A percentile compares a stretch with the other conserved stretches of the same genome.
Evolutionary conservation across 2,797 vertebrate genomes (phyloP).

Genomic region (Myotis planiceps): DNA sequence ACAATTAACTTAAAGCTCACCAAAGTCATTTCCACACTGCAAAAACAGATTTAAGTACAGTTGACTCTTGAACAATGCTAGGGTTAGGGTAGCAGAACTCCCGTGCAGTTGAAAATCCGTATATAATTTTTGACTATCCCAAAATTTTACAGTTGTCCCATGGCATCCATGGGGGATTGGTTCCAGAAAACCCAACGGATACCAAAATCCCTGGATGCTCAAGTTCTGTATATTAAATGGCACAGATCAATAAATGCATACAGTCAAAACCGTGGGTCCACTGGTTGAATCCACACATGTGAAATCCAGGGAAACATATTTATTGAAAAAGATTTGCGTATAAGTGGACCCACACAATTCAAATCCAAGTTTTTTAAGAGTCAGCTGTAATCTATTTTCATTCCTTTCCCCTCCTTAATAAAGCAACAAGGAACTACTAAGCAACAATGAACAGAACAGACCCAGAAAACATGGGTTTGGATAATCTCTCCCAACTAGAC

Average conservation of each 20-base stretch:
- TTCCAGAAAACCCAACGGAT: not conserved
- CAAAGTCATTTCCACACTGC: not conserved
- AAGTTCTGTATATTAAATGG: not conserved
- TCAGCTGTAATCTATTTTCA: not conserved
- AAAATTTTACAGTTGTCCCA: not conserved
- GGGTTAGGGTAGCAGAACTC: not conserved
- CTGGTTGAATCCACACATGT: not conserved
- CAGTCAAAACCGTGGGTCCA: not conserved
- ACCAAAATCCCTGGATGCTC: not conserved
- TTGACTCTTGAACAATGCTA: not conserved
- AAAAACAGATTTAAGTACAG: not conserved
- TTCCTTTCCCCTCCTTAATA: not conserved
- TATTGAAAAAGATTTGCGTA: not conserved
- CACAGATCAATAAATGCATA: not conserved
- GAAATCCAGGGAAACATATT: not conserved
- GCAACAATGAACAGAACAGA: slow-evolving; percentile 28
- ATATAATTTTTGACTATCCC: not conserved
- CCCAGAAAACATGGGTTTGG: not conserved
- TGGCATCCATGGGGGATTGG: not conserved
- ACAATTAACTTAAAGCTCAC: slow-evolving; percentile 46
- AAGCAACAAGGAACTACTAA: not conserved
- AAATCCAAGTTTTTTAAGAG: not conserved
- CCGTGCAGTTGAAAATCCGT: not conserved
- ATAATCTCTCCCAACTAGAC: not conserved
- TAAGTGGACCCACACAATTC: not conserved